phyloP scores from a whole-genome alignment of 2,797 vertebrate species.

The Melanotaenia pygmaea region DNA sequence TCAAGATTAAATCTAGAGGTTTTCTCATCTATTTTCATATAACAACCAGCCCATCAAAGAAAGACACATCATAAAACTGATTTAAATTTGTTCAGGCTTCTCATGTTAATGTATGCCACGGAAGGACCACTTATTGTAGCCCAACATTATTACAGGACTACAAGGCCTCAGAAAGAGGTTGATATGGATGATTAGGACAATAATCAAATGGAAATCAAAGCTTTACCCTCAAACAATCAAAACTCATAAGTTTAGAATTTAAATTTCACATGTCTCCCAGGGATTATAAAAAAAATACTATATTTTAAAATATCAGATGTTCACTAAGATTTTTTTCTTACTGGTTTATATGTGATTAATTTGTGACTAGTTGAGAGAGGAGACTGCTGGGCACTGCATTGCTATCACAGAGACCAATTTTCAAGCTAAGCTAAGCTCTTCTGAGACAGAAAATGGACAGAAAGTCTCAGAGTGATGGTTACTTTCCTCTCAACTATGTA shows the following conservation, averaged over 20 bases:
- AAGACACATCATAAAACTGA: not conserved
- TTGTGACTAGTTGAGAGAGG: constrained; percentile 26
- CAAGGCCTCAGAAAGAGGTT: not conserved
- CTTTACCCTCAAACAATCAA: not conserved
- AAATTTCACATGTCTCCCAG: not conserved
- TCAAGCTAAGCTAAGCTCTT: constrained; percentile 41
- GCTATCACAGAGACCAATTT: constrained; percentile 39
- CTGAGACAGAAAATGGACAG: constrained; percentile 60
- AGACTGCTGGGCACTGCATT: constrained; percentile 19
- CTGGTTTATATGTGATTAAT: constrained; percentile 1
- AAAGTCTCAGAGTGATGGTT: constrained; percentile 51
- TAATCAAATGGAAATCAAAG: constrained; percentile 8
- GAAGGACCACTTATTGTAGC: not conserved
- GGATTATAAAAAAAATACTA: not conserved
- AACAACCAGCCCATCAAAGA: constrained; percentile 12
- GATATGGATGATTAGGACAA: not conserved
- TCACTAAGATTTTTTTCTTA: constrained; percentile 2
- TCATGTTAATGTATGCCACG: not conserved
- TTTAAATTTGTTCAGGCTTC: not conserved
- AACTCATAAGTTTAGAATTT: constrained; percentile 7
- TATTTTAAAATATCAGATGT: constrained; percentile 2
- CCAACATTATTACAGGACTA: not conserved
- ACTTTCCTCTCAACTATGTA: constrained; percentile 37
- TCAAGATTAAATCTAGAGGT: not conserved
- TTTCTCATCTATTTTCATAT: not conserved